Conservation (phyloP, 2,888 invertebrate genomes). For the Drosophila anomelani region DNA sequence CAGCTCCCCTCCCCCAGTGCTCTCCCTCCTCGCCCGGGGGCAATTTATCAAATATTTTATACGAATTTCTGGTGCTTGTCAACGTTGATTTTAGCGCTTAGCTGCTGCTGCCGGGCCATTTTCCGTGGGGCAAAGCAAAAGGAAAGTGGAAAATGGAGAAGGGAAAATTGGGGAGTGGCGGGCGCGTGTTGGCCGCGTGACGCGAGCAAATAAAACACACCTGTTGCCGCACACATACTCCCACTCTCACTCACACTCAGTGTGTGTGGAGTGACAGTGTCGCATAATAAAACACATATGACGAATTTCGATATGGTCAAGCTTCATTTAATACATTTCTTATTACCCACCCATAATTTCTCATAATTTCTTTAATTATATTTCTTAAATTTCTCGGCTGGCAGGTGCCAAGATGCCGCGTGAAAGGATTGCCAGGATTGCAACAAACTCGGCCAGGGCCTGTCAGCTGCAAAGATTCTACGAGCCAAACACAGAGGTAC, state of each 20-base stretch:
- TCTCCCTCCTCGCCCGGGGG: constrained; percentile 24
- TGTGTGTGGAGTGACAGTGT: background rate
- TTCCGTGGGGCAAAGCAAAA: background rate
- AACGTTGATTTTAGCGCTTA: constrained; percentile 76
- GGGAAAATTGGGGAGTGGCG: constrained; percentile 6
- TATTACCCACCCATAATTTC: background rate
- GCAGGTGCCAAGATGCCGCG: constrained; percentile 28
- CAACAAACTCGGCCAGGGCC: constrained; percentile 24
- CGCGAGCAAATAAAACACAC: constrained; percentile 73
- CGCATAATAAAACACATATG: constrained; percentile 53
- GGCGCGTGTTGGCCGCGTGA: constrained; percentile 41
- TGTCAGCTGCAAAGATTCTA: constrained; percentile 37
- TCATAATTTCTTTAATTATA: background rate
- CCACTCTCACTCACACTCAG: too few species aligned
- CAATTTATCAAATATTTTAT: constrained; percentile 70
- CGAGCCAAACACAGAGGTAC: constrained; percentile 51
- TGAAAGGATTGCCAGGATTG: constrained; percentile 37
- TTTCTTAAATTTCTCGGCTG: too few species aligned
- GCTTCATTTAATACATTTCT: background rate
- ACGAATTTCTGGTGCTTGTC: constrained; percentile 67
- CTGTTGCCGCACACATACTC: constrained; percentile 59
- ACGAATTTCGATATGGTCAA: background rate
- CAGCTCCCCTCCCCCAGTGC: background rate
- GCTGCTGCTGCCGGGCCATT: constrained; percentile 18
- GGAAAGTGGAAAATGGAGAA: background rate